These are phyloP conservation scores for Nyleta sp. DNA, from an alignment of 2,888 invertebrate species.

Conservation along the genomic window DNA sequence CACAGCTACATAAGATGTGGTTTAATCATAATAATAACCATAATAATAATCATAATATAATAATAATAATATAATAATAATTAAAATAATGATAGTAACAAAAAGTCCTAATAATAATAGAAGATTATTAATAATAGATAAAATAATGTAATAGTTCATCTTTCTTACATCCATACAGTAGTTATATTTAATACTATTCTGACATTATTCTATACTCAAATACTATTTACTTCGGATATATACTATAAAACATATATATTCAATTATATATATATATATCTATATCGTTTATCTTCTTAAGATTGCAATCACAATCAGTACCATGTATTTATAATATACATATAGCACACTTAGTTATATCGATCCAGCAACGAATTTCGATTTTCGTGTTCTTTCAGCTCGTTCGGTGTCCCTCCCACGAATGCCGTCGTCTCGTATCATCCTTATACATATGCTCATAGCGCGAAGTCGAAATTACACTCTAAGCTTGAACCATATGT, in stretches of 20 bases:
- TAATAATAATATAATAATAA: constrained; percentile 49
- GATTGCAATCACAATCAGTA: constrained; percentile 64
- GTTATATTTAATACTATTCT: constrained; percentile 73
- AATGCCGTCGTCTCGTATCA: neutral
- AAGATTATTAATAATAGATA: constrained; percentile 78
- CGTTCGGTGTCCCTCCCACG: constrained; percentile 14
- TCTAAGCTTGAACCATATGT: constrained; percentile 46
- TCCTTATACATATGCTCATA: constrained; percentile 45
- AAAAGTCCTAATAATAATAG: constrained; percentile 75
- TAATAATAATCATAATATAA: constrained; percentile 55
- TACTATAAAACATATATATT: constrained; percentile 63
- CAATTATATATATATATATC: constrained; percentile 57
- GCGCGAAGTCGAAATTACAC: constrained; percentile 67
- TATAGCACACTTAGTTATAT: constrained; percentile 58
- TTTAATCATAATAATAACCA: constrained; percentile 76
- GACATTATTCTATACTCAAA: constrained; percentile 72
- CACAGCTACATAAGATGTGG: constrained; percentile 82
- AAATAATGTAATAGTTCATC: constrained; percentile 81
- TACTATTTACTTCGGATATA: constrained; percentile 67
- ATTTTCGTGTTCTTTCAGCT: constrained; percentile 31
- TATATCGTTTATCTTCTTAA: constrained; percentile 55
- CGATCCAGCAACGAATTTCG: constrained; percentile 36
- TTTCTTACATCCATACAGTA: constrained; percentile 78
- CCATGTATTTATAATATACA: constrained; percentile 59
- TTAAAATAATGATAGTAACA: constrained; percentile 71